Evolutionary conservation across 2,797 vertebrate genomes (phyloP).

Genomic region (Microcaecilia unicolor): DNA sequence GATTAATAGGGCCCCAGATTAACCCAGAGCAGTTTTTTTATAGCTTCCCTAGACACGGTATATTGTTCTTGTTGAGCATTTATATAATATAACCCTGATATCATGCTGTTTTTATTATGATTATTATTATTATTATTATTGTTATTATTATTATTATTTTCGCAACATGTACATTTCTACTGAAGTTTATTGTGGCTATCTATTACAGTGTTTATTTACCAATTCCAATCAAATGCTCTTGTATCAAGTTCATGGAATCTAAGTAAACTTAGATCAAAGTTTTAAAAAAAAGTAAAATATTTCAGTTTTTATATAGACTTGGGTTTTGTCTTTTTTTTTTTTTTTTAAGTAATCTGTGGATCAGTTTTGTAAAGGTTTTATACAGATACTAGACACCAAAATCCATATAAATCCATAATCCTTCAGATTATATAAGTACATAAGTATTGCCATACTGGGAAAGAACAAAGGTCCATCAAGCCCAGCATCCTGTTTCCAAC

Average conservation of each 20-base stretch:
- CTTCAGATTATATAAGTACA: no score
- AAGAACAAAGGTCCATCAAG: no score
- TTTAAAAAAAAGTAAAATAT: conserved; percentile 83
- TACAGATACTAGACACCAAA: no score
- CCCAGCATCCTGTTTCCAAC: no score
- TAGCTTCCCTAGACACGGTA: conserved; percentile 38
- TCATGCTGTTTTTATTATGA: conserved; percentile 59
- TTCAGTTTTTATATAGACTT: conserved; percentile 89
- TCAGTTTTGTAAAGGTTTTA: no score
- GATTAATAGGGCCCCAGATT: conserved; percentile 45
- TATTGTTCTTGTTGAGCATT: conserved; percentile 53
- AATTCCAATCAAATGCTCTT: conserved; percentile 75
- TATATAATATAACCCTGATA: conserved; percentile 56
- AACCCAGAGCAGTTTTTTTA: conserved; percentile 26
- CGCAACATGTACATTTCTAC: conserved; percentile 83
- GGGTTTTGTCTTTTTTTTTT: conserved; percentile 71
- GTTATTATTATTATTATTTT: conserved; percentile 68
- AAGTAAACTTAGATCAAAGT: conserved; percentile 76
- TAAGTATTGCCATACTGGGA: no score
- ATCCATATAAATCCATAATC: no score
- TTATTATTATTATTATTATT: conserved; percentile 60
- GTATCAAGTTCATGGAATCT: conserved; percentile 69
- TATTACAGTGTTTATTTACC: conserved; percentile 80
- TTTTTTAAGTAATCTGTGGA: no score
- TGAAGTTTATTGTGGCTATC: conserved; percentile 76